Base-by-base conservation (phyloP, 2,888 invertebrate species). In the Aproaerema taeniolella region DNA sequence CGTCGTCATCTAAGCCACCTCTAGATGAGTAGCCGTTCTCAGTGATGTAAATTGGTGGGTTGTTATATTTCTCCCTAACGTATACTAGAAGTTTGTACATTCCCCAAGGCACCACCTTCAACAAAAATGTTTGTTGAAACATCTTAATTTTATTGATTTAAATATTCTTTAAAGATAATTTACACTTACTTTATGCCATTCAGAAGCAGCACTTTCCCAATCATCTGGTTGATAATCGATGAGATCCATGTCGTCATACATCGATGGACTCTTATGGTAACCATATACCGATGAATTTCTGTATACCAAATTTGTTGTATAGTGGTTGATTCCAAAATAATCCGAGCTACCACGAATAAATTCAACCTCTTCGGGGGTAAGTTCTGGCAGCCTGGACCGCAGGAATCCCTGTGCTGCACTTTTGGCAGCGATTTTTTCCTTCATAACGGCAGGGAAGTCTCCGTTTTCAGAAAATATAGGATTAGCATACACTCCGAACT, bases 281-380 rank as follows among this genome's bases (percentile, higher is more conserved):
- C 42, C 43, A 2, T 35, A 2, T 0, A 48, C 47, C 3, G 55
- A 46, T 9, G 46, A 47, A 20, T 60, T 57, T 33, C 55, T 53
- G 28, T 53, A 59, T n/a, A 53, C 43, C 2, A 45, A 43, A 3
- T 10, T 61, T 1, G 88, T 69, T 1, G 89, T 88, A 60, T 93
- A 93, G 43, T 90, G 87, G 53, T 93, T 93, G n/a, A 93, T 61
- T 9, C 91, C 62, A 6, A 64, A 60, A 43, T 58, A 61, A 41
- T 69, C 68, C 0, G 61, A 52, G 8, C 54, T 55, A 1, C 68
- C 70, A 20, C 50, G 53, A 2, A 70, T 45, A 16, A 53, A 57
- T 3, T 53, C 49, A 3, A 62, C 47, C 65, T 87, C 82, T 34
- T 72, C 65, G 5, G 51, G 42, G 1, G 77, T 75, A 41, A 88